Evolutionary conservation across 1,140 invertebrate genomes (phyloP), one percentile per base, ranked within the genome.

Genomic region (Drosophila kurseongensis): DNA sequence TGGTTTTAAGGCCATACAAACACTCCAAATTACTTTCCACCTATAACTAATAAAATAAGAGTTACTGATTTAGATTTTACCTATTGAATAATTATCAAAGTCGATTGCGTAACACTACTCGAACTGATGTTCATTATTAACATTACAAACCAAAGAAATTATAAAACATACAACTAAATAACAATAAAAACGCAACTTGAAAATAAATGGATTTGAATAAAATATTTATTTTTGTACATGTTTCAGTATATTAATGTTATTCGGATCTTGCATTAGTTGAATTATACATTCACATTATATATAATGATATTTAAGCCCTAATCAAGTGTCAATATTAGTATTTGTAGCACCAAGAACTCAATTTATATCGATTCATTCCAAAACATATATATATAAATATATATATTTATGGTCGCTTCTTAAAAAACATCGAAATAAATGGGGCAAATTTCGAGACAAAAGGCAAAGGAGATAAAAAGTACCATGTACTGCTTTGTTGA

Each of bases 31-130:
- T 68, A 86, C 63, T 86, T 86, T 50, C 83, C 83, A 83, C 83
- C 83, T 88, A 86, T 88, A 86, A 86, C 83, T 86, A 68, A 88
- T 88, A 79, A 63, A 83, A 69, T n/a, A 59, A 44, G 38, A 38
- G 48, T 75, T 75, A 59, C 50, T 40, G 16, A 27, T 52, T 40
- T 55, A 55, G 14, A 50, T 67, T 13, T 40, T n/a, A 27, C 5
- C 45, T n/a, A 36, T 40, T 35, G 14, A 13, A 35, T 32, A 32
- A 40, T 38, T 36, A 40, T 48, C 13, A 48, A 8, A 29, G 6
- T 23, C 29, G 48, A 16, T 51, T 51, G 27, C 4, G 8, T 35
- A 32, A 51, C 29, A 16, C 29, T 51, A 50, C 10, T 35, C 42
- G 32, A 75, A 78, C 60, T 69, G 32, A 68, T 48, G 57, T 32